phyloP scores from a whole-genome alignment of 2,888 invertebrate genomes.

The Nomada fucata region DNA sequence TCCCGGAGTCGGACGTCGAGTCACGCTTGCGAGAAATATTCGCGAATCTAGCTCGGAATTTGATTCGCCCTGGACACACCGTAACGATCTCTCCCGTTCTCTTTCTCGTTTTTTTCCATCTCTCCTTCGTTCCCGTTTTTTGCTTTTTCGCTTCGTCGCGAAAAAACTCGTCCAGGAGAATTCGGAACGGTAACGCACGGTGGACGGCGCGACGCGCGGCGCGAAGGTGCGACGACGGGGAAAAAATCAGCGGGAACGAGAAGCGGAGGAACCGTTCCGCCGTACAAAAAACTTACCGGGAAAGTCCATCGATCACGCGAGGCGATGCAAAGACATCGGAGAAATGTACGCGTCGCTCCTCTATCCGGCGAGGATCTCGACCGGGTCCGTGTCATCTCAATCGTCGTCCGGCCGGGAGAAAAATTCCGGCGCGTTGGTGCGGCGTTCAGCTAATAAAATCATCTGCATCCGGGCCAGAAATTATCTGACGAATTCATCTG shows the following conservation, averaged over 20 bases:
- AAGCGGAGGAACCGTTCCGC: neutral
- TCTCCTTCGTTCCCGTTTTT: neutral
- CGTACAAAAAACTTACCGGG: constrained; percentile 37
- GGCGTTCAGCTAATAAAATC: constrained; percentile 77
- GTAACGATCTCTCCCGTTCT: constrained; percentile 28
- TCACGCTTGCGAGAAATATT: constrained; percentile 48
- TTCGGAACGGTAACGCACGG: constrained; percentile 7
- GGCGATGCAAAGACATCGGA: constrained; percentile 72
- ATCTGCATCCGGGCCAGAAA: constrained; percentile 75
- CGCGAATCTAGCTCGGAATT: constrained; percentile 22
- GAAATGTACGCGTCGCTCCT: constrained; percentile 38
- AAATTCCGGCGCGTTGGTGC: constrained; percentile 61
- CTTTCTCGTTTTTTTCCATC: constrained; percentile 15
- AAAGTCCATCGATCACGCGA: constrained; percentile 78
- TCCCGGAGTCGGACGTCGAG: constrained; percentile 44
- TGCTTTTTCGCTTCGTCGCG: neutral
- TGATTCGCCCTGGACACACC: constrained; percentile 43
- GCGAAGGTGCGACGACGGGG: neutral
- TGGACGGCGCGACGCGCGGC: neutral
- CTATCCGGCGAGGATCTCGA: constrained; percentile 73
- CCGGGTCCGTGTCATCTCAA: constrained; percentile 76
- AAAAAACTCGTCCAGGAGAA: neutral
- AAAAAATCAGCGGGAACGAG: neutral
- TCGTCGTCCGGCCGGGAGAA: constrained; percentile 50
- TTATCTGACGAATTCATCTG: constrained; percentile 83